These are phyloP conservation scores for Osmerus mordax DNA, from an alignment of 2,113 vertebrate species.

Conservation along the genomic window DNA sequence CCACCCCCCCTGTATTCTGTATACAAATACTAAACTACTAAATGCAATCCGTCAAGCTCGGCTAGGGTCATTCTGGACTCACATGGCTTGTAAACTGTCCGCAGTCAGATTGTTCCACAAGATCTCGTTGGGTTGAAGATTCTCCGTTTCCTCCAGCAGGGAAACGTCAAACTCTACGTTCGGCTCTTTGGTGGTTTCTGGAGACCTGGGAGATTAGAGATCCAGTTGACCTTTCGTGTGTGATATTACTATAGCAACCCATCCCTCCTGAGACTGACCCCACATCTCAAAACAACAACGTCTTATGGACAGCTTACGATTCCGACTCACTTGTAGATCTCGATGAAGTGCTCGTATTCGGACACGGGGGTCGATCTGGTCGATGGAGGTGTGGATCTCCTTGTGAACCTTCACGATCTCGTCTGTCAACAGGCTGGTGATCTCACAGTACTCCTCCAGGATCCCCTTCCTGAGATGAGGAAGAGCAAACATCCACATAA, in stretches of 20 bases:
- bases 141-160: slow-evolving; percentile 90
- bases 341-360: slow-evolving; percentile 91
- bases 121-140: slow-evolving; percentile 90
- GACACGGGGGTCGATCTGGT: slow-evolving; percentile 89
- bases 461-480: slow-evolving; percentile 82
- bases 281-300: too few species aligned
- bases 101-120: slow-evolving; percentile 97
- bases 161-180: slow-evolving; percentile 86
- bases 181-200: slow-evolving; percentile 76
- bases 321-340: slow-evolving; percentile 81
- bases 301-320: too few species aligned
- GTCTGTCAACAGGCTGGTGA: slow-evolving; percentile 91
- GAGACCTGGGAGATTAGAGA: slow-evolving; percentile 70
- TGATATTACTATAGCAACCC: too few species aligned
- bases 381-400: slow-evolving; percentile 85
- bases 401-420: slow-evolving; percentile 93
- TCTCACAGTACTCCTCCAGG: slow-evolving; percentile 93
- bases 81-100: slow-evolving; percentile 88
- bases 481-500: background rate
- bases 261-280: too few species aligned
- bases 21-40: too few species aligned
- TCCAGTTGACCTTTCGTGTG: too few species aligned
- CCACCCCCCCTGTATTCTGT: too few species aligned
- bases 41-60: background rate
- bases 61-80: slow-evolving; percentile 57